Percentiles rank a stretch among this genome's conserved stretches.
phyloP scores from a whole-genome alignment of 2,797 vertebrate genomes.

The Clarias pachynema region DNA sequence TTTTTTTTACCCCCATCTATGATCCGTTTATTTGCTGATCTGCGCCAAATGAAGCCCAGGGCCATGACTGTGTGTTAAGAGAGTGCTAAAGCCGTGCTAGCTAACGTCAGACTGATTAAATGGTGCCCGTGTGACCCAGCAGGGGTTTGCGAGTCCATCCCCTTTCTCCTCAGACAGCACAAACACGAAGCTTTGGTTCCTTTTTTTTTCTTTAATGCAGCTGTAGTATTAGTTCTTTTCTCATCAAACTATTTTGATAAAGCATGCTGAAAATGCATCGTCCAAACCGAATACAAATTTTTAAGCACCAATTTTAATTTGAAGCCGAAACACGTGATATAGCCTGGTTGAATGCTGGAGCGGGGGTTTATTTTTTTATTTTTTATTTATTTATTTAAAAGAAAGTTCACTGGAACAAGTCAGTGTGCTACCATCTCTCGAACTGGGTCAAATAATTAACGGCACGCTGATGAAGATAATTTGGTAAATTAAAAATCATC shows the following conservation, averaged over 20 bases:
- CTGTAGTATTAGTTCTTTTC: slow-evolving; percentile 36
- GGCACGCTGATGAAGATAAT: slow-evolving; percentile 74
- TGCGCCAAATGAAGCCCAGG: slow-evolving; percentile 68
- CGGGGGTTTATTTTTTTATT: slow-evolving; percentile 37
- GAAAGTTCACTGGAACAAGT: slow-evolving; percentile 65
- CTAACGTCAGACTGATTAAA: slow-evolving; percentile 79
- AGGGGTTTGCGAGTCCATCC: slow-evolving; percentile 63
- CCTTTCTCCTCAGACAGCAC: slow-evolving; percentile 51
- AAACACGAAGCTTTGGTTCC: slow-evolving; percentile 53
- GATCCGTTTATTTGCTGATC: slow-evolving; percentile 78
- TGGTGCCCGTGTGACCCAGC: slow-evolving; percentile 69
- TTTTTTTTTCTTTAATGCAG: slow-evolving; percentile 21
- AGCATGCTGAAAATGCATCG: not conserved
- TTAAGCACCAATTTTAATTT: not conserved
- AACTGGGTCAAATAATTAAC: slow-evolving; percentile 78
- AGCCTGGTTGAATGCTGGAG: slow-evolving; percentile 27
- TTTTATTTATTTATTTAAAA: not conserved
- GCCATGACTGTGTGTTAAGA: slow-evolving; percentile 71
- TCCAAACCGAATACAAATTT: not conserved
- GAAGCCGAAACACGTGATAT: slow-evolving; percentile 58
- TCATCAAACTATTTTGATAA: not conserved
- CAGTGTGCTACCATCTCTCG: slow-evolving; percentile 67
- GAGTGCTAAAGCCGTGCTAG: slow-evolving; percentile 69
- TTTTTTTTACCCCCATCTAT: slow-evolving; percentile 45
- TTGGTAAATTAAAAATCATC: slow-evolving; percentile 73